A percentile compares a stretch with the other conserved stretches of the same genome.
phyloP scores from a whole-genome alignment of 2,888 invertebrate genomes.

The Salticus scenicus region DNA sequence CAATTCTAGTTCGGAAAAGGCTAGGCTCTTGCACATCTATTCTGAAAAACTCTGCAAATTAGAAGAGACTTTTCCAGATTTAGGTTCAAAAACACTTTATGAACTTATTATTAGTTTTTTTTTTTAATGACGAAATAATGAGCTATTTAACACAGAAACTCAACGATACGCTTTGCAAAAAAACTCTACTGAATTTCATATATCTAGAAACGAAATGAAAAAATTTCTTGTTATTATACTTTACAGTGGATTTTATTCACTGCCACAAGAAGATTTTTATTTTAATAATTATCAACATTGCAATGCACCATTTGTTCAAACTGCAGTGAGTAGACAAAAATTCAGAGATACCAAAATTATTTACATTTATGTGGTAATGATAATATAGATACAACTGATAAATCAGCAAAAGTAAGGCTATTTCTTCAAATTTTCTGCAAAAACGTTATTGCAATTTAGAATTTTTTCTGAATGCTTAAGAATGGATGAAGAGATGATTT shows the following conservation, averaged over 20 bases:
- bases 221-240: neutral
- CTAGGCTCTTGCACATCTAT: neutral
- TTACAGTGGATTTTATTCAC: neutral
- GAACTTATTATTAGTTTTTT: neutral
- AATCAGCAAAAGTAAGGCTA: neutral
- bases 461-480: neutral
- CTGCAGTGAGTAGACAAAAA: neutral
- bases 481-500: conserved; percentile 17
- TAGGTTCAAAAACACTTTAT: neutral
- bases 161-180: neutral
- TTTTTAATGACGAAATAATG: conserved; percentile 1
- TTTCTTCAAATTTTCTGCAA: neutral
- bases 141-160: neutral
- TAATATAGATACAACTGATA: neutral
- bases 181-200: neutral
- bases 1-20: neutral
- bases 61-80: neutral
- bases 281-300: neutral
- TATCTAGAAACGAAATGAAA: neutral
- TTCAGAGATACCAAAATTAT: conserved; percentile 2
- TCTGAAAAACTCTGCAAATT: neutral
- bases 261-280: conserved; percentile 1
- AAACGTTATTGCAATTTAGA: conserved; percentile 3
- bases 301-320: neutral
- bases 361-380: conserved; percentile 1